phyloP scores from a whole-genome alignment of 2,888 invertebrate genomes.

The Melangyna quadrimaculata region DNA sequence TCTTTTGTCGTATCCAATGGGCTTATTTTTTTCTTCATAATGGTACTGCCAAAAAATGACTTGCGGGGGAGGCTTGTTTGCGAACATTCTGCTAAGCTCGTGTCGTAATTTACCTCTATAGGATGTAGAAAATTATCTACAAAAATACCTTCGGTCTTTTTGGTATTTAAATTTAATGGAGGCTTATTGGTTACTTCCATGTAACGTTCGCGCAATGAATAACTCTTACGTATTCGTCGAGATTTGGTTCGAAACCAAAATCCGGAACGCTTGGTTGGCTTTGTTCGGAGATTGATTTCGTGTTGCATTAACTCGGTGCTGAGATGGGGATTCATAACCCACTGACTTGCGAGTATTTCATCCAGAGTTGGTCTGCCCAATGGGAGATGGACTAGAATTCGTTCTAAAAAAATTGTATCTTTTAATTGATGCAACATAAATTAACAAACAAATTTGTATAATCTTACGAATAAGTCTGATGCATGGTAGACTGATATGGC shows the following conservation, averaged over 20 bases:
- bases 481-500: slow-evolving; percentile 82
- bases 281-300: slow-evolving; percentile 78
- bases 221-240: slow-evolving; percentile 78
- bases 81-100: slow-evolving; percentile 72
- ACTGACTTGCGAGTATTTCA: slow-evolving; percentile 82
- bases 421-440: neutral
- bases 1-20: slow-evolving; percentile 79
- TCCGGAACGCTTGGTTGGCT: slow-evolving; percentile 77
- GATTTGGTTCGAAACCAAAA: slow-evolving; percentile 80
- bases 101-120: slow-evolving; percentile 76
- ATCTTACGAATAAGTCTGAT: slow-evolving; percentile 82
- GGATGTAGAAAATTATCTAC: slow-evolving; percentile 80
- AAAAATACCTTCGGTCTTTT: slow-evolving; percentile 79
- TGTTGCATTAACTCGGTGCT: slow-evolving; percentile 79
- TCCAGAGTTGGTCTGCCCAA: slow-evolving; percentile 81
- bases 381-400: slow-evolving; percentile 82
- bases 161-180: slow-evolving; percentile 79
- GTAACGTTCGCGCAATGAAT: slow-evolving; percentile 79
- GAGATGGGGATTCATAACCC: slow-evolving; percentile 81
- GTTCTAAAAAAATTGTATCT: slow-evolving; percentile 77
- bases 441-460: neutral
- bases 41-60: slow-evolving; percentile 78
- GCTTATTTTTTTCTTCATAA: slow-evolving; percentile 80
- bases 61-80: slow-evolving; percentile 75
- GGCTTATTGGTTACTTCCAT: slow-evolving; percentile 79